phyloP scores from a whole-genome alignment of 2,888 invertebrate species.

The Anoplius nigerrimus region DNA sequence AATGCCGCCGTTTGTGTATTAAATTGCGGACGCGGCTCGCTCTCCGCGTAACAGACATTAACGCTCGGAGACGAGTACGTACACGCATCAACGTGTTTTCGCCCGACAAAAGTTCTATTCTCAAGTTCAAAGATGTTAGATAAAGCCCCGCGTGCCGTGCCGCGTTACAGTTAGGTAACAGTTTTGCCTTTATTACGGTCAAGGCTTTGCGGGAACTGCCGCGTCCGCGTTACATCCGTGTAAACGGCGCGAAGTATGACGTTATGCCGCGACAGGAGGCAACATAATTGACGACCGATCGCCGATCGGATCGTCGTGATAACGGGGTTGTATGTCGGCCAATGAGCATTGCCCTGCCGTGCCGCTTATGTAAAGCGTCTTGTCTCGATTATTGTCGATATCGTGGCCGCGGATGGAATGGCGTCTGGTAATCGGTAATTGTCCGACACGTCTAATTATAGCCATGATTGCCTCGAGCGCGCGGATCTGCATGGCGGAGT shows the following conservation, averaged over 20 bases:
- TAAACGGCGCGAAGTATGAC: not conserved
- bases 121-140: too few species aligned
- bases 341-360: constrained; percentile 15
- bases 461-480: constrained; percentile 26
- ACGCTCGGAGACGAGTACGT: not conserved
- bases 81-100: not conserved
- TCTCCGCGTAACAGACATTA: not conserved
- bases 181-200: too few species aligned
- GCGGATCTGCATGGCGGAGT: not conserved
- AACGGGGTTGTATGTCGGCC: constrained; percentile 12
- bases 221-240: constrained; percentile 6
- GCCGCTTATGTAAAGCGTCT: constrained; percentile 35
- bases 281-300: constrained; percentile 41
- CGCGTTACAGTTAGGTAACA: too few species aligned
- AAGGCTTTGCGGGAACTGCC: too few species aligned
- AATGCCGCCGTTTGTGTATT: too few species aligned
- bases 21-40: not conserved
- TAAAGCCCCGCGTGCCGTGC: too few species aligned
- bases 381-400: constrained; percentile 40
- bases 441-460: constrained; percentile 41
- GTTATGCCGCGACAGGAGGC: not conserved
- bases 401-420: constrained; percentile 24
- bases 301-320: constrained; percentile 25
- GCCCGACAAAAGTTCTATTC: too few species aligned
- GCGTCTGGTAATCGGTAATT: constrained; percentile 36